Evolutionary conservation across 2,113 vertebrate genomes (phyloP).

Genomic region (Lophura nycthemera): DNA sequence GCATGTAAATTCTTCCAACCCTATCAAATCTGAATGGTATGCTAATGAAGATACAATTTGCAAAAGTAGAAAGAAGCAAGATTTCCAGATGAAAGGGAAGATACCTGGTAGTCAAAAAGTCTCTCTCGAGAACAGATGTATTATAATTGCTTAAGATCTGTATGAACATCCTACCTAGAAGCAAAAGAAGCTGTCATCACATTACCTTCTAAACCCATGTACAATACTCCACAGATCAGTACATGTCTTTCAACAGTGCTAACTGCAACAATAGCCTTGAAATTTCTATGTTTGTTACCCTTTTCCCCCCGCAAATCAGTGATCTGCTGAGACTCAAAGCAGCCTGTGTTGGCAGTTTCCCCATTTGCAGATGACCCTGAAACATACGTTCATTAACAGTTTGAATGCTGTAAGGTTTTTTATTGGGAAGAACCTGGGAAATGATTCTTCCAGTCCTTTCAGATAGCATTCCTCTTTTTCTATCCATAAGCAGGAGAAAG

Average conservation of each 20-base stretch:
- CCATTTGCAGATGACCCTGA: background rate
- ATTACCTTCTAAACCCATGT: accelerated
- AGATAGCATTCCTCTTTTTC: background rate
- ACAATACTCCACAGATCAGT: background rate
- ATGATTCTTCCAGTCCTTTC: background rate
- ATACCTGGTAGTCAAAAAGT: background rate
- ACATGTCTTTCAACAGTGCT: background rate
- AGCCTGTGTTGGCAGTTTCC: background rate
- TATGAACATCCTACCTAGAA: background rate
- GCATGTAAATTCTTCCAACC: background rate
- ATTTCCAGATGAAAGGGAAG: background rate
- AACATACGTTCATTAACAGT: background rate
- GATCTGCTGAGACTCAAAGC: background rate
- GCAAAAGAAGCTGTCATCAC: background rate
- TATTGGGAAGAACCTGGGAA: background rate
- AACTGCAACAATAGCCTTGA: background rate
- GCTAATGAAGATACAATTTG: background rate
- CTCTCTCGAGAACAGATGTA: background rate
- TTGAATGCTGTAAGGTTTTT: background rate
- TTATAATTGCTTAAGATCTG: background rate
- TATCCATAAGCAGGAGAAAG: background rate
- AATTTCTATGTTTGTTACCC: background rate
- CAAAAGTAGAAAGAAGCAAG: background rate
- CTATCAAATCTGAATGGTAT: background rate
- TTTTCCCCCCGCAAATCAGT: background rate